phyloP scores from a whole-genome alignment of 2,888 invertebrate species.

The Andrena flavipes region DNA sequence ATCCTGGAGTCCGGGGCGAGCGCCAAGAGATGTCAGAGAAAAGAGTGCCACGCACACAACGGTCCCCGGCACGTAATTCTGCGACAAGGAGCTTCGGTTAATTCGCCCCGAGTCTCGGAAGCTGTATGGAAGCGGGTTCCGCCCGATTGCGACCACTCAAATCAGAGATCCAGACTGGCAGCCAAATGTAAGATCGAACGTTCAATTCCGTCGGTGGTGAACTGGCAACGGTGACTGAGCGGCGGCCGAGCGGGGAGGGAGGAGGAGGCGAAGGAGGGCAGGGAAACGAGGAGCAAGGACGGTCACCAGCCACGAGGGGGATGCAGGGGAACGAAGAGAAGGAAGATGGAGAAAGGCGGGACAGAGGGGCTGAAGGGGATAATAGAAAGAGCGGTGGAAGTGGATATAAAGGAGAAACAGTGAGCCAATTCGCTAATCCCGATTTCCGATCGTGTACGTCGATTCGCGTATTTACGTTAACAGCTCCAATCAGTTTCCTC shows the following conservation, averaged over 20 bases:
- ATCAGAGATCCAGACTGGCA: slow-evolving; percentile 74
- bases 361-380: neutral
- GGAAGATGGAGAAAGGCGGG: neutral
- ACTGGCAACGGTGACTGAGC: slow-evolving; percentile 43
- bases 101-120: slow-evolving; percentile 56
- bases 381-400: slow-evolving; percentile 32
- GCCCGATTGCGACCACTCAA: slow-evolving; percentile 76
- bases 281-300: slow-evolving; percentile 22
- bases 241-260: slow-evolving; percentile 3
- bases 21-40: slow-evolving; percentile 30
- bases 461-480: slow-evolving; percentile 78
- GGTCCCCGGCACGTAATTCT: slow-evolving; percentile 34
- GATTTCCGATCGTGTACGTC: slow-evolving; percentile 77
- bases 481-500: slow-evolving; percentile 79
- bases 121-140: slow-evolving; percentile 67
- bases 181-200: slow-evolving; percentile 72
- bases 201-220: slow-evolving; percentile 61
- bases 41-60: neutral
- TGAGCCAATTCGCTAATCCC: slow-evolving; percentile 79
- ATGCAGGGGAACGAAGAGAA: neutral
- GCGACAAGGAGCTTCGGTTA: slow-evolving; percentile 59
- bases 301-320: neutral
- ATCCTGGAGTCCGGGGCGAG: slow-evolving; percentile 3
- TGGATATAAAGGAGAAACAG: slow-evolving; percentile 69
- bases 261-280: neutral